These are phyloP conservation scores for Suillia variegata DNA, from an alignment of 2,888 invertebrate species.

Conservation along the genomic window DNA sequence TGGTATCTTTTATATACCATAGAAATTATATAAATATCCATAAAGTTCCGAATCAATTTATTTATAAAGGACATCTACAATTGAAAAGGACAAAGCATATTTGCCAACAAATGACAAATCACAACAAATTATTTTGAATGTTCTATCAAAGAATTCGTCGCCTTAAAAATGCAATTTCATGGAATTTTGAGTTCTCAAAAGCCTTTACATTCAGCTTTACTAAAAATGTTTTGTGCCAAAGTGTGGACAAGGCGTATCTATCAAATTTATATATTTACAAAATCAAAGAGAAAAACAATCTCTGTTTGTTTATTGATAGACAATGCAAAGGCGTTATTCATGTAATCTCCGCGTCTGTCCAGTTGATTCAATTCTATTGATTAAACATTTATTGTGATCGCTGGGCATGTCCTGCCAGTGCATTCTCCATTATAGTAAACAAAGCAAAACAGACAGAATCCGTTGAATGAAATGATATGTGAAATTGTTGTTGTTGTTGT, in stretches of 20 bases:
- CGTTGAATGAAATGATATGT: too few relatives aligned
- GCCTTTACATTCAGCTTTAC: neutral
- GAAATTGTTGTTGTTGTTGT: too few relatives aligned
- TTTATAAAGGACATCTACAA: too few relatives aligned
- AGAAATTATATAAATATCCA: too few relatives aligned
- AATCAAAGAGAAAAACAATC: slow-evolving; percentile 13
- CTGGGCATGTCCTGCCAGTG: too few relatives aligned
- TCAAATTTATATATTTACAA: slow-evolving; percentile 24
- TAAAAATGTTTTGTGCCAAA: slow-evolving; percentile 18
- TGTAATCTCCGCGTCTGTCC: slow-evolving; percentile 16
- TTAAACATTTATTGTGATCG: slow-evolving; percentile 1
- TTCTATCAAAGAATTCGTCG: neutral
- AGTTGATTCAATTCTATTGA: slow-evolving; percentile 11
- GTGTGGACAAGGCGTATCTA: slow-evolving; percentile 37
- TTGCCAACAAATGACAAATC: slow-evolving; percentile 29
- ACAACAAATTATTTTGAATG: slow-evolving; percentile 23
- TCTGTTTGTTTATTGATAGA: slow-evolving; percentile 16
- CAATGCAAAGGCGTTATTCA: slow-evolving; percentile 34
- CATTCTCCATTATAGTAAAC: too few relatives aligned
- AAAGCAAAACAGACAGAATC: too few relatives aligned
- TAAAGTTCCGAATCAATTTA: too few relatives aligned
- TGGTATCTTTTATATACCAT: too few relatives aligned
- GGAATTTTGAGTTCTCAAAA: slow-evolving; percentile 25
- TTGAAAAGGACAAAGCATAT: too few relatives aligned
- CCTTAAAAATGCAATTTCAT: slow-evolving; percentile 25